These are phyloP conservation scores for Drosophila varians DNA, from an alignment of 1,140 invertebrate genomes.

Conservation along the genomic window DNA sequence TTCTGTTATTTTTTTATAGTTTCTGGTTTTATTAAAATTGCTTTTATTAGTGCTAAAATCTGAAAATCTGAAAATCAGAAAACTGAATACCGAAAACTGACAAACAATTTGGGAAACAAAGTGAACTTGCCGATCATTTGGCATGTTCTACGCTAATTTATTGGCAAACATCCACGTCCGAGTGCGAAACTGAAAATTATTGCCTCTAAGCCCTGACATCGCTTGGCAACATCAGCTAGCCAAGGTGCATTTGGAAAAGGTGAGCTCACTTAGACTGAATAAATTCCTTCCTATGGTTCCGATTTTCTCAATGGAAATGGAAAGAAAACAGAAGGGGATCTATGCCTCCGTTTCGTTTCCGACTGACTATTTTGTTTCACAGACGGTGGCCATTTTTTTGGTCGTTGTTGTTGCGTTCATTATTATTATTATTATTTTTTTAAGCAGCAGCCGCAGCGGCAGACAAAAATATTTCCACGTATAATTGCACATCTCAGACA, in stretches of 20 bases:
- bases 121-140: constrained; percentile 18
- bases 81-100: constrained; percentile 1
- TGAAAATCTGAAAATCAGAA: not conserved
- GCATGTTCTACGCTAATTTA: constrained; percentile 17
- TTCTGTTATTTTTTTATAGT: not conserved
- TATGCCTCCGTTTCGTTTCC: not conserved
- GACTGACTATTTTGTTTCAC: not conserved
- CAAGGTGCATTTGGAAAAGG: constrained; percentile 10
- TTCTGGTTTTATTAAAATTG: not conserved
- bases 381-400: not conserved
- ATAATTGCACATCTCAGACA: constrained; percentile 63
- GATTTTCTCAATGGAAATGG: not conserved
- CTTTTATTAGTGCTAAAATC: not conserved
- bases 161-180: constrained; percentile 19
- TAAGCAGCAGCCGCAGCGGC: not conserved
- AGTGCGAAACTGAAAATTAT: constrained; percentile 20
- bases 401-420: not conserved
- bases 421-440: not conserved
- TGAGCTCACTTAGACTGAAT: not conserved
- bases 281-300: not conserved
- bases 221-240: not conserved
- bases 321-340: not conserved
- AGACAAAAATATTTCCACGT: constrained; percentile 50
- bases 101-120: not conserved
- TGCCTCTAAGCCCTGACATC: constrained; percentile 1